Evolutionary conservation across 1,140 invertebrate species (phyloP), one percentile per base, ranked within the genome.

Genomic region (Intoshia linei): DNA sequence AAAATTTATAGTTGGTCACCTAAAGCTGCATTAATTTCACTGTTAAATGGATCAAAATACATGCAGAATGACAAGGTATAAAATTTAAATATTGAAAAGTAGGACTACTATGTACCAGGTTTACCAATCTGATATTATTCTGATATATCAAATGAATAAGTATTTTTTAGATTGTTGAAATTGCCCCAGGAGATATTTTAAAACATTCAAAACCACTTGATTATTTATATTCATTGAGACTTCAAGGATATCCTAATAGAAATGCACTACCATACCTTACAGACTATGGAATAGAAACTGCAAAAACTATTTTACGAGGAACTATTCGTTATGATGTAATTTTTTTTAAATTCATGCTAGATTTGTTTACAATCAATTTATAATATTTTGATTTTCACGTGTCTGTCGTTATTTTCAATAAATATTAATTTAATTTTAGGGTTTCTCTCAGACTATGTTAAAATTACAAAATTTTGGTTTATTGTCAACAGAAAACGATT

Each of bases 191-290:
- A 4, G 83, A 81, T 11, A 68, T 69, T 37, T 57, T 95, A 3
- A 71, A 95, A 68, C 70, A 77, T 0, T 59, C 53, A 1, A 66
- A 70, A 0, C 63, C 69, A 30, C 59, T 92, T 15, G 67, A 81
- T 46, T 95, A 93, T 49, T 56, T 98, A 25, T 84, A 84, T 0
- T 87, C 84, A 3, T 92, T 95, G 50, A 74, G 77, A 19, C 61
- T 98, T 14, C 83, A 98, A 63, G 84, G 79, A 5, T 73, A 81
- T 64, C 78, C 74, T 0, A 98, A 98, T 61, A 63, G 87, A 40
- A 84, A 98, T 49, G 92, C 81, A 31, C 76, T 73, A 0, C 63
- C 68, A 10, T 98, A 98, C 50, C 66, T 67, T 2, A 64, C 73
- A 17, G 60, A 78, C 0, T 98, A 98, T 51, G 76, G 74, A 2